Evolutionary conservation across 2,113 vertebrate species (phyloP), one percentile per base, ranked within the genome.

Genomic region (Lutjanus erythropterus): DNA sequence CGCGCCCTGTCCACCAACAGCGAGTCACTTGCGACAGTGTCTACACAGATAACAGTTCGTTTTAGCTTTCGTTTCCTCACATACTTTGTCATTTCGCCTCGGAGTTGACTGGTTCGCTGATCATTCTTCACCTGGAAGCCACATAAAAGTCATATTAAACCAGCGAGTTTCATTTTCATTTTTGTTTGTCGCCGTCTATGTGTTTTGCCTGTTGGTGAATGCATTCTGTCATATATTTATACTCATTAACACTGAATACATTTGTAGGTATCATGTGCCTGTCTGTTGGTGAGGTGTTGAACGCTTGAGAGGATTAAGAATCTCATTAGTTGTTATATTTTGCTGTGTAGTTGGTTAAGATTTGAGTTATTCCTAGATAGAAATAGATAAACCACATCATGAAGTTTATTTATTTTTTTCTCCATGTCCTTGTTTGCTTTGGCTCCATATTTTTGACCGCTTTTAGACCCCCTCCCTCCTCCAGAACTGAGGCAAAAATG

Each of bases 1-100:
- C 49, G 44, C 83, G 18, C 70, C 47, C 58, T 19, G 68, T 46
- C 75, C 61, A 15, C 33, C 62, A 61, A 56, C 62, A 37, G 35
- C 14, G 58, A 71, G 75, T 44, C 55, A 11, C 55, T 64, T 65
- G 31, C 70, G 69, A 16, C 49, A 76, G 64, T 58, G 49, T 68
- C 53, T 5, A 15, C 53, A 75, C 75, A 85, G 75, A 67, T 61
- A 61, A 42, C 50, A 60, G 23, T 81, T 62, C 1, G 18, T 46
- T 21, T 37, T 50, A 15, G 14, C 31, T 50, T 27, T 71, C 18
- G 10, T 29, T 6, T 15, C 29, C 23, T 72, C 19, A 1, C 29
- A 29, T 42, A 29, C 44, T 79, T 61, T 56, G 42, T 81, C 53
- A 4, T 66, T 52, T 29, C 23, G 56, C 31, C 19, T 68, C 10